These are phyloP conservation scores for Nematopogon swammerdamellus DNA, from an alignment of 2,888 invertebrate genomes.

Conservation along the genomic window DNA sequence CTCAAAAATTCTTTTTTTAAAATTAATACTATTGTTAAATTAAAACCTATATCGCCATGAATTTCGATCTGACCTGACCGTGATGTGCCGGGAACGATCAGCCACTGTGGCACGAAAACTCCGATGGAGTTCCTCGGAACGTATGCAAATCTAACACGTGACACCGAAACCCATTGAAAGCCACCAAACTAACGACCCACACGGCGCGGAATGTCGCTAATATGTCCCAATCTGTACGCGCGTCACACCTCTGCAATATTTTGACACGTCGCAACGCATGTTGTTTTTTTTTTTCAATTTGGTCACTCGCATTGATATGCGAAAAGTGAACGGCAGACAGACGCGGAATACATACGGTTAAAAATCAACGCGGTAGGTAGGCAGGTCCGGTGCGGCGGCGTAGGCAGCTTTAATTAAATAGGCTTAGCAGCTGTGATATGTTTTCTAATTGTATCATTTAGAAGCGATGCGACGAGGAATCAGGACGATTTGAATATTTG, in stretches of 20 bases:
- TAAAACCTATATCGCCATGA: too few relatives aligned
- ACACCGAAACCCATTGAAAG: background rate
- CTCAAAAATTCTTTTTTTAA: too few relatives aligned
- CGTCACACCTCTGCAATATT: conserved; percentile 19
- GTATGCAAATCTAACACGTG: background rate
- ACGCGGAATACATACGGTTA: conserved; percentile 52
- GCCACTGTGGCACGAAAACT: too few relatives aligned
- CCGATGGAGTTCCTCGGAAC: too few relatives aligned
- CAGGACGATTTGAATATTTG: conserved; percentile 18
- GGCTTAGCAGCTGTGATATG: conserved; percentile 38
- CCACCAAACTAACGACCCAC: background rate
- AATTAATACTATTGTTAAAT: too few relatives aligned
- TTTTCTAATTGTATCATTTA: conserved; percentile 56
- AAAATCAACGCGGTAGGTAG: conserved; percentile 53
- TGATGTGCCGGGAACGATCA: too few relatives aligned
- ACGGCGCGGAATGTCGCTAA: conserved; percentile 13
- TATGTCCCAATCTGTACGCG: conserved; percentile 19
- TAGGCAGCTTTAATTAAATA: conserved; percentile 51
- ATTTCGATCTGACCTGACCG: too few relatives aligned
- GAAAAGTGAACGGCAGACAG: conserved; percentile 43
- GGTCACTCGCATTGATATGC: conserved; percentile 47
- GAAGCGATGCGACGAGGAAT: conserved; percentile 47
- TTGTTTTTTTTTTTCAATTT: conserved; percentile 42
- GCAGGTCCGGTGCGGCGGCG: conserved; percentile 22
- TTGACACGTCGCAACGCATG: conserved; percentile 23